Conservation (phyloP, 1,140 invertebrate genomes). For the Macrobrachium rosenbergii region DNA sequence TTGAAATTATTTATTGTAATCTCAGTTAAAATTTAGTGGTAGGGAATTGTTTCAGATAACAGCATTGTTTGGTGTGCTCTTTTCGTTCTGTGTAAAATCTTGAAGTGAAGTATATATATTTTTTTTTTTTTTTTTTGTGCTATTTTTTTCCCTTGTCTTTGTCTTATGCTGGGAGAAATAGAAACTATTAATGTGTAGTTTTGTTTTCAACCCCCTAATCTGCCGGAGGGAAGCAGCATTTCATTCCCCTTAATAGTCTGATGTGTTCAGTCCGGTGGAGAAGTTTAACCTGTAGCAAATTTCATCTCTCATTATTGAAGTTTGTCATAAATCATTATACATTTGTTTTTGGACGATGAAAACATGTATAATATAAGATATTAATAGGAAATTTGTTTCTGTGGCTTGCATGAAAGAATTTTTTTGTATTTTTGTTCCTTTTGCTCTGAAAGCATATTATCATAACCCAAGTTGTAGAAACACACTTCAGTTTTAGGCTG, state of each 20-base stretch:
- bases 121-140: constrained; percentile 33
- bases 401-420: constrained; percentile 46
- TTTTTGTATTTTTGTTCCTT: too few relatives aligned
- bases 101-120: constrained; percentile 30
- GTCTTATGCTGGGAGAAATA: too few relatives aligned
- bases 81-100: constrained; percentile 36
- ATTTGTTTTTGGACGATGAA: constrained; percentile 43
- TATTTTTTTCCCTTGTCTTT: constrained; percentile 9
- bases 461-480: too few relatives aligned
- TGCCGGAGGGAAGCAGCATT: not conserved
- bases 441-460: too few relatives aligned
- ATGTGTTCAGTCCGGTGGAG: constrained; percentile 53
- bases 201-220: too few relatives aligned
- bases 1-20: constrained; percentile 18
- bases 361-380: constrained; percentile 44
- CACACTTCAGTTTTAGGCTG: too few relatives aligned
- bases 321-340: constrained; percentile 58
- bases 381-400: constrained; percentile 46
- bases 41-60: constrained; percentile 26
- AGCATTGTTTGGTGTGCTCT: constrained; percentile 59
- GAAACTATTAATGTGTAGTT: too few relatives aligned
- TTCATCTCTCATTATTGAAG: constrained; percentile 50
- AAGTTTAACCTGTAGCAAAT: constrained; percentile 30
- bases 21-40: constrained; percentile 24
- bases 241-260: constrained; percentile 32